These are phyloP conservation scores for Drosophila buzzatii DNA, from an alignment of 2,888 invertebrate genomes.

Conservation along the genomic window DNA sequence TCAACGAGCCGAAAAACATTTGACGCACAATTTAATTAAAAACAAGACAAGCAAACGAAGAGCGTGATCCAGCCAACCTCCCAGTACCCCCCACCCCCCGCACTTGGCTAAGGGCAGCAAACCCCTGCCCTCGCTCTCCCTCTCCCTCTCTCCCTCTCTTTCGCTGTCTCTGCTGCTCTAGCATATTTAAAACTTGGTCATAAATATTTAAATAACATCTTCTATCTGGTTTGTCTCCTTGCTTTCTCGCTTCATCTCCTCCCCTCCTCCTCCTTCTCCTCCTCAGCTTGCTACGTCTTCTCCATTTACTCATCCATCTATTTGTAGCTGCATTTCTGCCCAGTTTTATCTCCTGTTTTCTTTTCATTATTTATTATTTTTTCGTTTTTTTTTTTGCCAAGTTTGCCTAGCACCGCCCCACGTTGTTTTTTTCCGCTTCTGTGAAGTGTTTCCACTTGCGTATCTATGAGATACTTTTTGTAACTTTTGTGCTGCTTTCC, in stretches of 20 bases:
- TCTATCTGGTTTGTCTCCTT: conserved; percentile 3
- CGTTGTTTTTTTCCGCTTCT: not conserved
- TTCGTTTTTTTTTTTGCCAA: not conserved
- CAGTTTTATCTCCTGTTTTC: not conserved
- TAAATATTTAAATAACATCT: conserved; percentile 45
- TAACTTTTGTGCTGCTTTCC: conserved; percentile 2
- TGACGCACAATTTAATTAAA: conserved; percentile 80
- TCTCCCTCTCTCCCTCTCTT: not conserved
- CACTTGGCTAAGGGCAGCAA: not conserved
- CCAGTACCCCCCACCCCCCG: not conserved
- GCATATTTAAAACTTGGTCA: conserved; percentile 43
- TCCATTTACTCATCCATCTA: not conserved
- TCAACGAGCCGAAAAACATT: conserved; percentile 73
- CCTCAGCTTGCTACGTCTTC: not conserved
- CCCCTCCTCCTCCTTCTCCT: not conserved
- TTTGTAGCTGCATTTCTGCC: conserved; percentile 5
- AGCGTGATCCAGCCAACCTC: not conserved
- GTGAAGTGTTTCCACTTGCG: conserved; percentile 14
- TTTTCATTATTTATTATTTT: no score
- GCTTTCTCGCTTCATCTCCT: not conserved
- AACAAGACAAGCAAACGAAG: conserved; percentile 38
- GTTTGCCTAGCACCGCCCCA: conserved; percentile 5
- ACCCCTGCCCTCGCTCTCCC: not conserved
- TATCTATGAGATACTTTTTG: conserved; percentile 28
- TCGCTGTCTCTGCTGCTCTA: not conserved